Evolutionary conservation across 2,888 invertebrate species (phyloP).

Genomic region (Plagodis pulveraria): DNA sequence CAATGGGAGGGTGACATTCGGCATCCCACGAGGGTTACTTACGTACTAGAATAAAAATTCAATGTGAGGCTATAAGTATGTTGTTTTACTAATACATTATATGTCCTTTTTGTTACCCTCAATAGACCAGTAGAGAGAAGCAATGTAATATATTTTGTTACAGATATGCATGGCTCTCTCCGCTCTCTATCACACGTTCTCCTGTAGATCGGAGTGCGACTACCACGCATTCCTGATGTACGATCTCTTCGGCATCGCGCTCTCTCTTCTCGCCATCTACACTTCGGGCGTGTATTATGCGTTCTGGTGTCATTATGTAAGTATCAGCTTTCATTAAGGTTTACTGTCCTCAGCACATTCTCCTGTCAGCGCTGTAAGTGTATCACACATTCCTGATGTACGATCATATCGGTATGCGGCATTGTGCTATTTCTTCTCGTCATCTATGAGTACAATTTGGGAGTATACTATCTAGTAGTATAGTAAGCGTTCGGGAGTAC

Average conservation of each 20-base stretch:
- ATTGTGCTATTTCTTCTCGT: constrained; percentile 96
- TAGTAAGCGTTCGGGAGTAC: constrained; percentile 90
- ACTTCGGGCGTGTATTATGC: constrained; percentile 98
- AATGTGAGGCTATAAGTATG: too few species aligned
- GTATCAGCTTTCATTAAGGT: constrained; percentile 54
- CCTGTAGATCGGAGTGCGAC: constrained; percentile 94
- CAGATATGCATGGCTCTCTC: constrained; percentile 97
- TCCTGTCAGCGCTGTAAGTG: constrained; percentile 89
- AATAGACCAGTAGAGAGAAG: too few species aligned
- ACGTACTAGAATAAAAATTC: too few species aligned
- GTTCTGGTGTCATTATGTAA: constrained; percentile 97
- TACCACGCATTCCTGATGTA: constrained; percentile 94
- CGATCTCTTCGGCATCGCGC: constrained; percentile 96
- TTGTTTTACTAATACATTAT: too few species aligned
- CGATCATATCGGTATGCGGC: constrained; percentile 91
- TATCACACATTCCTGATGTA: constrained; percentile 94
- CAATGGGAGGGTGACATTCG: too few species aligned
- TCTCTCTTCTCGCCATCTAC: constrained; percentile 97
- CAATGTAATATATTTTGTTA: constrained; percentile 49
- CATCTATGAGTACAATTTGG: too few species aligned
- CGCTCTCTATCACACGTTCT: constrained; percentile 96
- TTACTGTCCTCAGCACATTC: constrained; percentile 87
- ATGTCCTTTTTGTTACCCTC: too few species aligned
- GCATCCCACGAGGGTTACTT: too few species aligned
- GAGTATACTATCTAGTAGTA: constrained; percentile 97